These are phyloP conservation scores for Athripsodes cinereus DNA, from an alignment of 2,888 invertebrate genomes.

Conservation along the genomic window DNA sequence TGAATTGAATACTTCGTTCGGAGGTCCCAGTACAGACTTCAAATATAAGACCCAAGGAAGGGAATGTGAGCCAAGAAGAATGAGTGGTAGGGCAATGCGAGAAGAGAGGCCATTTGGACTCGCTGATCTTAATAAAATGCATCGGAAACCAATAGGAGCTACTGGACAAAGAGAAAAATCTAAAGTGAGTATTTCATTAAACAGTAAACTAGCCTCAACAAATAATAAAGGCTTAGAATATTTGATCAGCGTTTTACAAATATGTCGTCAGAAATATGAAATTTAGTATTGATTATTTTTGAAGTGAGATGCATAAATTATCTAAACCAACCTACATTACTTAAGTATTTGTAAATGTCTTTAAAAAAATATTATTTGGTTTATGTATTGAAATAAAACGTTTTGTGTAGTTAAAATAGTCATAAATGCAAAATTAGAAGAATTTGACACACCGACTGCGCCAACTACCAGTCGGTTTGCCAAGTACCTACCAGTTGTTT, in stretches of 20 bases:
- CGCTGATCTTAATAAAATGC: constrained; percentile 32
- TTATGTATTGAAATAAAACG: too few species aligned
- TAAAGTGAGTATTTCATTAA: constrained; percentile 45
- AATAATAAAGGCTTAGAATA: too few species aligned
- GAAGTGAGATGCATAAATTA: too few species aligned
- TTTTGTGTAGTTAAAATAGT: too few species aligned
- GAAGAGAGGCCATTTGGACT: constrained; percentile 37
- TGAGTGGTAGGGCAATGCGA: constrained; percentile 28
- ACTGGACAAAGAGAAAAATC: constrained; percentile 55
- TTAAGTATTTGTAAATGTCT: too few species aligned
- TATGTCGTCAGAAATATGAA: too few species aligned
- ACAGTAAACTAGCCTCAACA: too few species aligned
- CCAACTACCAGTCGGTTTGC: not conserved
- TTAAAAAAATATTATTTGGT: too few species aligned
- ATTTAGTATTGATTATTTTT: too few species aligned
- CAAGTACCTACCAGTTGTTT: not conserved
- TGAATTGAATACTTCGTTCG: constrained; percentile 24
- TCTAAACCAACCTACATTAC: too few species aligned
- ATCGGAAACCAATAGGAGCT: constrained; percentile 44
- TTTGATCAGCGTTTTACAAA: too few species aligned
- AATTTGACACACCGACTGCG: not conserved
- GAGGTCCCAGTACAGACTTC: constrained; percentile 25
- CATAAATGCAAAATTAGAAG: too few species aligned
- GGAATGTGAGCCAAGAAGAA: constrained; percentile 29
- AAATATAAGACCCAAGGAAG: constrained; percentile 36